Conservation (phyloP, 2,888 invertebrate species). For the Himalopsyche anomala region DNA sequence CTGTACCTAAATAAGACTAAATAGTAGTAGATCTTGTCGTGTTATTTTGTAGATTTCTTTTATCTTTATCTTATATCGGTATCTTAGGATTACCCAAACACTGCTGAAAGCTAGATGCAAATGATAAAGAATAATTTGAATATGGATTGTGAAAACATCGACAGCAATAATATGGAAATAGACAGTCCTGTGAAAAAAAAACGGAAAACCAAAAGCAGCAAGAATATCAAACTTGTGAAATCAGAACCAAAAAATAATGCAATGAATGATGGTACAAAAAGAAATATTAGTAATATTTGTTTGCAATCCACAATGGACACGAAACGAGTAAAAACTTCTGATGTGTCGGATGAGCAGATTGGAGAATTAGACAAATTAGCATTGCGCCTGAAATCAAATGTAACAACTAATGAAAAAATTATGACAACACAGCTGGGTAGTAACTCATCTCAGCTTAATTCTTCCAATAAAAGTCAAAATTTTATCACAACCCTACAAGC, state of each 20-base stretch:
- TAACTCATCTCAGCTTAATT: constrained; percentile 38
- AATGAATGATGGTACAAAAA: not conserved
- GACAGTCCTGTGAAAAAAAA: constrained; percentile 28
- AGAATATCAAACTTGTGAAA: not conserved
- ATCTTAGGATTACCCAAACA: not conserved
- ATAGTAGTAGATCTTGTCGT: too few species aligned
- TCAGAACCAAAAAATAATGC: not conserved
- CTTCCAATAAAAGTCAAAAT: constrained; percentile 54
- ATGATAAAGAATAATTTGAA: not conserved
- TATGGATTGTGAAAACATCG: constrained; percentile 9
- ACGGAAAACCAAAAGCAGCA: constrained; percentile 1
- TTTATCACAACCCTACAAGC: constrained; percentile 56
- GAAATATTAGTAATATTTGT: not conserved
- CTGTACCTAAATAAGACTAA: too few species aligned
- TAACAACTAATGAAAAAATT: not conserved
- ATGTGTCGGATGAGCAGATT: not conserved
- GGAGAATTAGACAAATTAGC: constrained; percentile 13
- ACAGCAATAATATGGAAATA: constrained; percentile 33
- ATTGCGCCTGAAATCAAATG: constrained; percentile 7
- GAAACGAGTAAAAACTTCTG: constrained; percentile 53
- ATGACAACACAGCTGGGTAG: not conserved
- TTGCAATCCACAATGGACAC: not conserved
- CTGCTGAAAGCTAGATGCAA: not conserved
- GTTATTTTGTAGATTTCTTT: too few species aligned
- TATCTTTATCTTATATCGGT: not conserved